phyloP scores from a whole-genome alignment of 2,113 vertebrate species.

The Neolamprologus caudopunctatus region DNA sequence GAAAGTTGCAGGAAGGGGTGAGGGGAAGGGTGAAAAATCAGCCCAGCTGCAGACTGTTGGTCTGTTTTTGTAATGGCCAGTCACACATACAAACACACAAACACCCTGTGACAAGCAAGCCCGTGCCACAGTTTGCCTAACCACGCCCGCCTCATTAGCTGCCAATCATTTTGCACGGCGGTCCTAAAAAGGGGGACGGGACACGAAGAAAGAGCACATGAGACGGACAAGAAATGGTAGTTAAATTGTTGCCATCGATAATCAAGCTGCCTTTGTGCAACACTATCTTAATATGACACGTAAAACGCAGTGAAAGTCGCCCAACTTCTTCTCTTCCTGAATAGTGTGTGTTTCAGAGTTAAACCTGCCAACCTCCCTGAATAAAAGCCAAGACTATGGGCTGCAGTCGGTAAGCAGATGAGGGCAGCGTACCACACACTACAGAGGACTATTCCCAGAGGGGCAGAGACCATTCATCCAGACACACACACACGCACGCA shows the following conservation, averaged over 20 bases:
- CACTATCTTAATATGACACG: background rate
- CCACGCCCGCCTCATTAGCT: conserved; percentile 59
- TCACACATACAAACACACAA: conserved; percentile 9
- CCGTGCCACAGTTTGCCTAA: conserved; percentile 49
- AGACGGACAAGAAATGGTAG: background rate
- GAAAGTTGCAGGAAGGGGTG: conserved; percentile 30
- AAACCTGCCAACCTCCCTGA: background rate
- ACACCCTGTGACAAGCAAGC: conserved; percentile 43
- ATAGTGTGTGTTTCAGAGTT: background rate
- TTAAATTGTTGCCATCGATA: conserved; percentile 36
- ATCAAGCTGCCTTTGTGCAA: background rate
- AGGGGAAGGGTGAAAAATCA: conserved; percentile 10
- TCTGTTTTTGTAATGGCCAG: conserved; percentile 36
- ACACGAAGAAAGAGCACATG: background rate
- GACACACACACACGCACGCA: background rate
- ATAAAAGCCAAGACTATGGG: conserved; percentile 13
- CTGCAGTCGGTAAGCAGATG: conserved; percentile 10
- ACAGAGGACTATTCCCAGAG: conserved; percentile 5
- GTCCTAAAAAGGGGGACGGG: background rate
- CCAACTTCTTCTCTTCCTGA: background rate
- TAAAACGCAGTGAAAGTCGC: background rate
- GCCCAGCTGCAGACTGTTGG: conserved; percentile 41
- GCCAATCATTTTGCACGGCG: conserved; percentile 56
- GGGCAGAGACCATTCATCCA: conserved; percentile 1
- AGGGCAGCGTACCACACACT: background rate